phyloP scores from a whole-genome alignment of 2,888 invertebrate species.

The Drosophila rubida region DNA sequence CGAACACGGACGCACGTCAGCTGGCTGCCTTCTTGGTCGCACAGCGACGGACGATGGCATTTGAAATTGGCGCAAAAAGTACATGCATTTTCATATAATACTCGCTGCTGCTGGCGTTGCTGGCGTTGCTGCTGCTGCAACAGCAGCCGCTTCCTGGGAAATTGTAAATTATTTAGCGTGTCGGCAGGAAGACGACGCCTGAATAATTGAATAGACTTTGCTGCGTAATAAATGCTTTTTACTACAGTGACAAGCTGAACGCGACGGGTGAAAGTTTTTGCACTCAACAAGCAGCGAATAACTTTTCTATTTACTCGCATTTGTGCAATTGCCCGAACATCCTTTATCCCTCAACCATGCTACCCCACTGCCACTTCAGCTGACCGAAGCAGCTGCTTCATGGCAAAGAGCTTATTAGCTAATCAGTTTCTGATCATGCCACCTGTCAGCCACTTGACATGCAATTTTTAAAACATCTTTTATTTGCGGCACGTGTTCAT shows the following conservation, averaged over 20 bases:
- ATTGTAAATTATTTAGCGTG: conserved; percentile 77
- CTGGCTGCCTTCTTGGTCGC: conserved; percentile 47
- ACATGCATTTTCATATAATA: conserved; percentile 75
- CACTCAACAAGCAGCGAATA: conserved; percentile 40
- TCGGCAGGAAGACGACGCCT: conserved; percentile 56
- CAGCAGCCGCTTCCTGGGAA: conserved; percentile 46
- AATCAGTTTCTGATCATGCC: conserved; percentile 58
- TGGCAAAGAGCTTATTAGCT: conserved; percentile 35
- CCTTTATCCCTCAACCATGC: background rate
- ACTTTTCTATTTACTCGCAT: conserved; percentile 41
- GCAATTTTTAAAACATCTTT: conserved; percentile 51
- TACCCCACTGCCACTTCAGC: background rate
- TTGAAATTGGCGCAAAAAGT: conserved; percentile 57
- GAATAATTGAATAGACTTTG: conserved; percentile 82
- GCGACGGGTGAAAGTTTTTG: conserved; percentile 64
- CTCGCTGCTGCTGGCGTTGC: conserved; percentile 40
- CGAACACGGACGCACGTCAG: conserved; percentile 68
- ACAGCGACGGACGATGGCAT: conserved; percentile 21
- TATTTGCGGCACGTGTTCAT: conserved; percentile 63
- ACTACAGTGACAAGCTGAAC: conserved; percentile 65
- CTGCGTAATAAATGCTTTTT: conserved; percentile 79
- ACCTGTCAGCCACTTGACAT: conserved; percentile 57
- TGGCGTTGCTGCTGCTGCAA: conserved; percentile 24
- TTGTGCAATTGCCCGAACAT: conserved; percentile 30
- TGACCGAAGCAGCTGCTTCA: background rate